A percentile compares a stretch with the other conserved stretches of the same genome.
Evolutionary conservation across 2,113 vertebrate genomes (phyloP).

Genomic region (Marcusenius ussheri): DNA sequence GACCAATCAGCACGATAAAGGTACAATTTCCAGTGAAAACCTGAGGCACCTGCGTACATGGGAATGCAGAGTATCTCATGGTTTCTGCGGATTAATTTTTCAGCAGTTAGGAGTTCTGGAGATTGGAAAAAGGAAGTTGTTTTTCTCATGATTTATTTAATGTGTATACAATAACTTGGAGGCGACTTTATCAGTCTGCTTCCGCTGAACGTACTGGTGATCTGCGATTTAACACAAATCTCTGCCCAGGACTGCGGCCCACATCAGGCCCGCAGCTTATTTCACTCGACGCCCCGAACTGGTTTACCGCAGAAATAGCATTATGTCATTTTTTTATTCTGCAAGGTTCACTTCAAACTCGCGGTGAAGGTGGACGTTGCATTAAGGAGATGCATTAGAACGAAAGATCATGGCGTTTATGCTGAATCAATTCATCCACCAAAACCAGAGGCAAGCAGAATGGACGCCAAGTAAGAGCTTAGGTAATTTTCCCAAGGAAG

Average conservation of each 20-base stretch:
- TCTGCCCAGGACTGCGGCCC: neutral
- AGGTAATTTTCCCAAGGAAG: neutral
- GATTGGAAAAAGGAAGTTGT: slow-evolving; percentile 6
- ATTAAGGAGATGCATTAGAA: neutral
- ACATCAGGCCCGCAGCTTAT: neutral
- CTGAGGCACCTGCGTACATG: neutral
- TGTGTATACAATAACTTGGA: neutral
- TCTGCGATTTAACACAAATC: neutral
- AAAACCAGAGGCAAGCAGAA: neutral
- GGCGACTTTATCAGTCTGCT: neutral
- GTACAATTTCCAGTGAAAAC: neutral
- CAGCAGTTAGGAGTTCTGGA: neutral
- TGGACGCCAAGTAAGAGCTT: neutral
- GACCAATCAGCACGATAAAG: neutral
- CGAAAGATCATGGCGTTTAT: neutral
- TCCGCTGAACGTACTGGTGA: neutral
- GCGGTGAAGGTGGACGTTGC: neutral
- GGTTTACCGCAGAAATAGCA: neutral
- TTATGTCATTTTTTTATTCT: neutral
- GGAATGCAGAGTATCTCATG: neutral
- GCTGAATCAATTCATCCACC: neutral
- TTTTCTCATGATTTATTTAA: slow-evolving; percentile 15
- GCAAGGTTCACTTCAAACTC: neutral
- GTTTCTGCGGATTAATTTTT: slow-evolving; percentile 6
- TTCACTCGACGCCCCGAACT: neutral